A percentile compares a stretch with the other conserved stretches of the same genome.
phyloP scores from a whole-genome alignment of 2,797 vertebrate genomes.

The Melopsittacus undulatus region DNA sequence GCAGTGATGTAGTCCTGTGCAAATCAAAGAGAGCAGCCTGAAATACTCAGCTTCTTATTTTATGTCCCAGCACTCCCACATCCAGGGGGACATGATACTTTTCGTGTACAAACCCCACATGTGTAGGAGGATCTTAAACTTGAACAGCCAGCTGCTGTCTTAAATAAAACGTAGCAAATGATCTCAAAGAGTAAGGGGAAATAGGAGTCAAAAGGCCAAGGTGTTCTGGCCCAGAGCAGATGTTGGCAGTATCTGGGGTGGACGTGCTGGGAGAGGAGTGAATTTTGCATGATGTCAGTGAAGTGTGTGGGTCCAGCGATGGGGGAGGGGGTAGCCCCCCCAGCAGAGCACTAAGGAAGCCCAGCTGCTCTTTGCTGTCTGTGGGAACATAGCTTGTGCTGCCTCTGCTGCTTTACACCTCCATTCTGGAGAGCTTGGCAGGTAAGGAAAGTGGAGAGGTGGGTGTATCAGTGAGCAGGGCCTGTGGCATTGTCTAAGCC shows the following conservation, averaged over 20 bases:
- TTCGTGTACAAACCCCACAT: not conserved
- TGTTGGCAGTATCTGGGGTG: not conserved
- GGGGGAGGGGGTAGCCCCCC: not conserved
- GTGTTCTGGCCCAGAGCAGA: not conserved
- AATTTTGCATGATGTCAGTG: not conserved
- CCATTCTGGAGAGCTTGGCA: not conserved
- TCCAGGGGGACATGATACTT: not conserved
- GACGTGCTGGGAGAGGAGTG: not conserved
- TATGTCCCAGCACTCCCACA: not conserved
- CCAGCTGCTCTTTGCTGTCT: not conserved
- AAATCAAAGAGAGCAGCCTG: not conserved
- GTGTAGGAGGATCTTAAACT: not conserved
- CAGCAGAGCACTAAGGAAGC: not conserved
- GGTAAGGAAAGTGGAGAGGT: rapidly evolving
- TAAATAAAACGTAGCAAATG: not conserved
- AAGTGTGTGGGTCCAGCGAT: not conserved
- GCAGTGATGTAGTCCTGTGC: not conserved
- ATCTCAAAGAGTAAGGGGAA: not conserved
- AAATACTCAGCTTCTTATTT: not conserved
- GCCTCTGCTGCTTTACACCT: not conserved
- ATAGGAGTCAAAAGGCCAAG: not conserved
- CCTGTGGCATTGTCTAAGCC: rapidly evolving
- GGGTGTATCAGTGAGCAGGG: rapidly evolving
- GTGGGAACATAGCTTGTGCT: not conserved
- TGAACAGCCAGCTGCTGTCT: constrained; percentile 21